These are phyloP conservation scores for Rhagonycha fulva DNA, from an alignment of 2,888 invertebrate species.

Conservation along the genomic window DNA sequence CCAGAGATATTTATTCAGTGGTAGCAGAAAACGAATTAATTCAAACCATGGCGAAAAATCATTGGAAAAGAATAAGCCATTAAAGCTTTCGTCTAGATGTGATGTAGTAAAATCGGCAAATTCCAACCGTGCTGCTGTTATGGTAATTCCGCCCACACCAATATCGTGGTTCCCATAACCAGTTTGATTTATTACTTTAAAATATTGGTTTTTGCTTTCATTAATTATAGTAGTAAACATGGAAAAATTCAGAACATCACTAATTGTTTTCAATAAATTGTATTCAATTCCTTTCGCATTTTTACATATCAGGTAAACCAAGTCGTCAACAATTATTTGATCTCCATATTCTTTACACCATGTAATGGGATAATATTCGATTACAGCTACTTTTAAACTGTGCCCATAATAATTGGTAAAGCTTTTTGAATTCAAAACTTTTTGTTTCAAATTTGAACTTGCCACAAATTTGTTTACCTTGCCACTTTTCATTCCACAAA, in stretches of 20 bases:
- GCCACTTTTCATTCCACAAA: neutral
- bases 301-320: neutral
- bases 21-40: conserved; percentile 15
- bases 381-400: neutral
- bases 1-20: conserved; percentile 11
- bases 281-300: conserved; percentile 4
- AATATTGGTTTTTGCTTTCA: neutral
- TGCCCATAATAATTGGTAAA: conserved; percentile 3
- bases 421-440: neutral
- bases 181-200: conserved; percentile 1
- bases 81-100: conserved; percentile 24
- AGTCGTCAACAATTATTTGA: neutral
- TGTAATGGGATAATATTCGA: conserved; percentile 10
- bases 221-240: neutral
- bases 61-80: conserved; percentile 18
- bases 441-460: neutral
- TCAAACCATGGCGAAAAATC: conserved; percentile 1
- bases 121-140: conserved; percentile 17
- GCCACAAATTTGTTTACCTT: neutral
- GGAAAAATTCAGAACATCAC: neutral
- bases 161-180: neutral
- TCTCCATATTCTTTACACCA: conserved; percentile 5
- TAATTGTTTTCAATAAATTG: neutral
- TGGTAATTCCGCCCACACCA: conserved; percentile 17
- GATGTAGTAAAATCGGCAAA: conserved; percentile 20